Conservation (phyloP, 2,113 vertebrate genomes). For the Silurus meridionalis region DNA sequence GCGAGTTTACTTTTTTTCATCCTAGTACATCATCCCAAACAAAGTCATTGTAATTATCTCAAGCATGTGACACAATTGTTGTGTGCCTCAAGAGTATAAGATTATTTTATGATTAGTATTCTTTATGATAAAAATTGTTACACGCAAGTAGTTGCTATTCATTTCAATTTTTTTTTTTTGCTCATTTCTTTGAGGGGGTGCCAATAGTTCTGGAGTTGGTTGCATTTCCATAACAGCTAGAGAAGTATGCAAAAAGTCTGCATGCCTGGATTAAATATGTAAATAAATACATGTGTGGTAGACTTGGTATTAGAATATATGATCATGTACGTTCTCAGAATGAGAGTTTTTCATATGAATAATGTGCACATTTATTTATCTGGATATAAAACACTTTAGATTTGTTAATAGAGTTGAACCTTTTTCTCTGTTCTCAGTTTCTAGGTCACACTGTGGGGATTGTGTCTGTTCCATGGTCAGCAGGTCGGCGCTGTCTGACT, state of each 20-base stretch:
- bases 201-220: background rate
- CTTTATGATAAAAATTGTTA: background rate
- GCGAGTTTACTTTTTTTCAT: background rate
- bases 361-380: background rate
- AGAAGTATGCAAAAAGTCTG: too few relatives aligned
- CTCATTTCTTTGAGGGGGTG: background rate
- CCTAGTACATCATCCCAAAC: too few relatives aligned
- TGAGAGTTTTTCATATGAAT: background rate
- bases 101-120: background rate
- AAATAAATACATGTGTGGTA: background rate
- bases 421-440: conserved; percentile 40
- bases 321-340: background rate
- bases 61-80: background rate
- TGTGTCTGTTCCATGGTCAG: conserved; percentile 44
- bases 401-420: background rate
- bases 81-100: background rate
- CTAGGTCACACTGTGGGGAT: conserved; percentile 58
- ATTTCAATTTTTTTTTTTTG: background rate
- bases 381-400: too few relatives aligned
- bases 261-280: too few relatives aligned
- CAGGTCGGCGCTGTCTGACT: background rate
- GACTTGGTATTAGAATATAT: background rate
- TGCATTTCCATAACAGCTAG: background rate
- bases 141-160: background rate
- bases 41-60: background rate